A percentile compares a stretch with the other conserved stretches of the same genome.
phyloP scores from a whole-genome alignment of 2,797 vertebrate species.

The Fundulus diaphanus region DNA sequence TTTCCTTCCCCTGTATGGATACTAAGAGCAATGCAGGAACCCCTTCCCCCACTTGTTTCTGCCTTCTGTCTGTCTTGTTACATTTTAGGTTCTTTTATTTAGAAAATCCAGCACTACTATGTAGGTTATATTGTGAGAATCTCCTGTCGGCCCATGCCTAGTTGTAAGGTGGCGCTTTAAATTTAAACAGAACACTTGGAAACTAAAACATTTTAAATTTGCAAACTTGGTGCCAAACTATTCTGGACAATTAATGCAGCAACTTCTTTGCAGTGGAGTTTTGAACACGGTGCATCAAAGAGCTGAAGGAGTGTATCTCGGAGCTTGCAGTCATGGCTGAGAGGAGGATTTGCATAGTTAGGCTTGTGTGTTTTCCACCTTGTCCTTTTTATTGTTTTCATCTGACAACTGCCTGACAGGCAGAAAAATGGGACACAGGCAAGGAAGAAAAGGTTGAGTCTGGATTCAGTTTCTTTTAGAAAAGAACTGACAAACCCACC shows the following conservation, averaged over 20 bases:
- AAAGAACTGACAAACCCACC: slow-evolving; percentile 69
- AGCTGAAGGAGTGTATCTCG: slow-evolving; percentile 47
- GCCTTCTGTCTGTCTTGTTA: neutral
- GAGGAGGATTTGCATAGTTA: slow-evolving; percentile 74
- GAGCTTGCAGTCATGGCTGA: slow-evolving; percentile 55
- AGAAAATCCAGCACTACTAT: neutral
- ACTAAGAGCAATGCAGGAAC: neutral
- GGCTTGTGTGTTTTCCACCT: slow-evolving; percentile 72
- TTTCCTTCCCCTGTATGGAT: neutral
- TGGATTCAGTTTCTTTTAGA: slow-evolving; percentile 70
- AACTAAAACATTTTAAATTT: slow-evolving; percentile 17
- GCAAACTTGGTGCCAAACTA: slow-evolving; percentile 11
- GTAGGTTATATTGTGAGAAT: neutral
- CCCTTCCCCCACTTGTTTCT: neutral
- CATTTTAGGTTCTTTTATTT: neutral
- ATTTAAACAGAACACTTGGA: slow-evolving; percentile 7
- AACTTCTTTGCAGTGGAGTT: slow-evolving; percentile 29
- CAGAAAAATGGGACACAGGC: slow-evolving; percentile 70
- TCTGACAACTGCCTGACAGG: slow-evolving; percentile 74
- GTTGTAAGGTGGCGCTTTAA: slow-evolving; percentile 1
- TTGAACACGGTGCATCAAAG: slow-evolving; percentile 59
- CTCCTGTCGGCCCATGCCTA: neutral
- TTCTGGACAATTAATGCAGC: slow-evolving; percentile 36
- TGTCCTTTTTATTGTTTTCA: slow-evolving; percentile 70
- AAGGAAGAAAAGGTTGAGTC: slow-evolving; percentile 60